phyloP scores from a whole-genome alignment of 2,113 vertebrate species.

The Tinamus guttatus region DNA sequence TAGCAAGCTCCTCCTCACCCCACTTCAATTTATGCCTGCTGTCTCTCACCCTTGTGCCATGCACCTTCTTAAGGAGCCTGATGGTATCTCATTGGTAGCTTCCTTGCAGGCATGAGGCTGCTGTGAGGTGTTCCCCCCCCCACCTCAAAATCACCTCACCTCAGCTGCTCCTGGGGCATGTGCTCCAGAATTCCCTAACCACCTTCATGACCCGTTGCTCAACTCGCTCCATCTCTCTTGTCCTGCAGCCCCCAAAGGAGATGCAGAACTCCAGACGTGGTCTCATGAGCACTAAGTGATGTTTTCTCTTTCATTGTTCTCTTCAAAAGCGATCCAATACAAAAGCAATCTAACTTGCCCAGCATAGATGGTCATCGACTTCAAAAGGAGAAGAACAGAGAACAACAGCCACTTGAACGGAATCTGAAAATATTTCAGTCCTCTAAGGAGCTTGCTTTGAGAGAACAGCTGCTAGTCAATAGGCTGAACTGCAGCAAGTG shows the following conservation, averaged over 20 bases:
- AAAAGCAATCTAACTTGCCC: neutral
- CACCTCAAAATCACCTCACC: neutral
- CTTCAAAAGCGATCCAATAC: neutral
- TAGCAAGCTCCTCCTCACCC: neutral
- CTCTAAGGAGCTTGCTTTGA: neutral
- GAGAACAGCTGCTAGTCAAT: neutral
- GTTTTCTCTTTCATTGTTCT: neutral
- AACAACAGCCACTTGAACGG: neutral
- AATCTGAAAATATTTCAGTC: slow-evolving; percentile 2
- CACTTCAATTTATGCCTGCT: neutral
- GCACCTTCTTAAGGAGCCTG: neutral
- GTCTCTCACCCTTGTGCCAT: neutral
- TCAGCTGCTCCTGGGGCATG: neutral
- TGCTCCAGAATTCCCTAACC: neutral
- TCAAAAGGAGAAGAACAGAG: slow-evolving; percentile 4
- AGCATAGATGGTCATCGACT: neutral
- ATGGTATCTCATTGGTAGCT: neutral
- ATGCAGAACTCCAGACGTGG: neutral
- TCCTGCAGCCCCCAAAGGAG: neutral
- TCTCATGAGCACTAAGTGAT: neutral
- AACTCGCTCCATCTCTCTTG: neutral
- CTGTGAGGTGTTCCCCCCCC: fast-evolving
- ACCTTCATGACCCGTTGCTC: neutral
- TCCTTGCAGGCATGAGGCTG: neutral
- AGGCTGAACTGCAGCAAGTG: neutral